Conservation (phyloP, 2,113 vertebrate genomes). For the Eptesicus fuscus region DNA sequence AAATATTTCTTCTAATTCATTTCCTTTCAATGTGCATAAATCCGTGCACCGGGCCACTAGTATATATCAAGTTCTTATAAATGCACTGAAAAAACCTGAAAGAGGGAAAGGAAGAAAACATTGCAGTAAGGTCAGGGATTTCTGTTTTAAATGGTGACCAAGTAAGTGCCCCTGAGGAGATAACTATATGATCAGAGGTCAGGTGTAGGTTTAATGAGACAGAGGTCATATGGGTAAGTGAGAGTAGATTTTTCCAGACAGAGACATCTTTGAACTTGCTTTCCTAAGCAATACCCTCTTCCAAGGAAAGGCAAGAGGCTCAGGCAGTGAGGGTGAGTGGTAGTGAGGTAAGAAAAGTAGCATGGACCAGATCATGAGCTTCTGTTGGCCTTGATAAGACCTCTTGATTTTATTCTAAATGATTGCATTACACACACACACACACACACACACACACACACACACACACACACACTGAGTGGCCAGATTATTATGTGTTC, state of each 20-base stretch:
- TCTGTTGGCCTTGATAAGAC: not conserved
- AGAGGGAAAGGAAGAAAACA: not conserved
- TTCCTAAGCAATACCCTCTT: not conserved
- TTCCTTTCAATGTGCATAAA: too few relatives aligned
- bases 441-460: too few relatives aligned
- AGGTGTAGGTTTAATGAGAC: not conserved
- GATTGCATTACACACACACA: not conserved
- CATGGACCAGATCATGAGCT: not conserved
- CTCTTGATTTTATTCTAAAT: not conserved
- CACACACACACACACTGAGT: too few relatives aligned
- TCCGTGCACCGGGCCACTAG: too few relatives aligned
- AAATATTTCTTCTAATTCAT: too few relatives aligned
- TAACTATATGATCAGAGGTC: not conserved
- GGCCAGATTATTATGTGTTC: too few relatives aligned
- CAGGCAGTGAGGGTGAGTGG: not conserved
- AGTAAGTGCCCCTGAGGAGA: not conserved
- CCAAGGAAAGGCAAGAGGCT: not conserved
- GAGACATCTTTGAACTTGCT: not conserved
- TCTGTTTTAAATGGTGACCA: not conserved
- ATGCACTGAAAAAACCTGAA: not conserved
- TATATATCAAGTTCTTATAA: not conserved
- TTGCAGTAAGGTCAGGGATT: not conserved
- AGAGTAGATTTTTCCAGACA: not conserved
- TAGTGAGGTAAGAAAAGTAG: not conserved
- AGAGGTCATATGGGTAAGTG: not conserved